These are phyloP conservation scores for Acomys russatus DNA, from an alignment of 2,797 vertebrate species.

Conservation along the genomic window DNA sequence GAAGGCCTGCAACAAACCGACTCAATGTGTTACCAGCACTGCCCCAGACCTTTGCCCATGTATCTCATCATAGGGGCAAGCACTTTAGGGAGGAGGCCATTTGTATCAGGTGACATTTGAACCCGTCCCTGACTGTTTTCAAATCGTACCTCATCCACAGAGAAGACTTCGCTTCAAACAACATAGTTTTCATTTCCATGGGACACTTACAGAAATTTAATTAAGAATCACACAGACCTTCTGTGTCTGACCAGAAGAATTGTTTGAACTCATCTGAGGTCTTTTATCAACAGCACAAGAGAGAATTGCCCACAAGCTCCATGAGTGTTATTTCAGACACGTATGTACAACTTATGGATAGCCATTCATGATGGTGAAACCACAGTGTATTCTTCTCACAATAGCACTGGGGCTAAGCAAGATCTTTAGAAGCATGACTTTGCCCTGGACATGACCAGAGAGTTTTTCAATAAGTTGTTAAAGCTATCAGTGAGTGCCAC, in stretches of 20 bases:
- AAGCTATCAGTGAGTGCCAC: neutral
- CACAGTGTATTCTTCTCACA: neutral
- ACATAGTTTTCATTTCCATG: neutral
- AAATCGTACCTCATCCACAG: neutral
- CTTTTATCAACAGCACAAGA: neutral
- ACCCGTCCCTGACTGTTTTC: neutral
- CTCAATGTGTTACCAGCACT: rapidly evolving
- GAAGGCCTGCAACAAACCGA: neutral
- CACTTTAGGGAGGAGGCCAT: neutral
- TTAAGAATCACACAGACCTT: conserved; percentile 11
- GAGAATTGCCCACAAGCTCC: neutral
- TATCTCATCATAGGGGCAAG: rapidly evolving
- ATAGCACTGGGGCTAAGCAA: neutral
- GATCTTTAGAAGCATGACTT: neutral
- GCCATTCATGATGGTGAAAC: neutral
- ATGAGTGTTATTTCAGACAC: neutral
- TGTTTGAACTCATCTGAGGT: neutral
- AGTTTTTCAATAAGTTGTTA: neutral
- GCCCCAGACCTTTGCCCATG: too few species aligned
- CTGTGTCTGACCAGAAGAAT: neutral
- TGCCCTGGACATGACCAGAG: neutral
- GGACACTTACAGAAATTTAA: conserved; percentile 4
- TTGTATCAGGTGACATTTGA: neutral
- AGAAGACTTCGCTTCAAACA: neutral
- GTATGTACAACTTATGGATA: neutral